phyloP scores from a whole-genome alignment of 2,113 vertebrate species.

The Syngnathoides biaculeatus region DNA sequence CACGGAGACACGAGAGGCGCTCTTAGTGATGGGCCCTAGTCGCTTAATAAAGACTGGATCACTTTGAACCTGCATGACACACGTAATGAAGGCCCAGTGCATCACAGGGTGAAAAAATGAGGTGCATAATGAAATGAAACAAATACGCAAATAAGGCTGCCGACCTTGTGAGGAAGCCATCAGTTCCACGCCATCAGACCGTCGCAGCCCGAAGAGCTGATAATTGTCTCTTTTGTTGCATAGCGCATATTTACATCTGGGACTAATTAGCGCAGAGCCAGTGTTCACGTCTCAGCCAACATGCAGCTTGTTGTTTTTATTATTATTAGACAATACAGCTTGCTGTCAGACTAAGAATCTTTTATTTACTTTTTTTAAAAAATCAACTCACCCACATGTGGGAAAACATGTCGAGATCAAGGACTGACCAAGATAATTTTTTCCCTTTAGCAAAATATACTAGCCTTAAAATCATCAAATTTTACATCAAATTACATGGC shows the following conservation, averaged over 20 bases:
- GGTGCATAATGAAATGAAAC: slow-evolving; percentile 32
- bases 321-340: slow-evolving; percentile 11
- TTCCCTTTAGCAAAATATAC: not conserved
- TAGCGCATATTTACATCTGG: slow-evolving; percentile 66
- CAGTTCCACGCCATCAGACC: slow-evolving; percentile 63
- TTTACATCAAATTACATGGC: not conserved
- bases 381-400: not conserved
- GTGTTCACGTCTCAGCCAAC: slow-evolving; percentile 34
- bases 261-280: slow-evolving; percentile 64
- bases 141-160: slow-evolving; percentile 39
- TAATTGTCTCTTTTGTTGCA: slow-evolving; percentile 69
- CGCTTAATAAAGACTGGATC: slow-evolving; percentile 73
- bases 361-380: not conserved
- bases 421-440: not conserved
- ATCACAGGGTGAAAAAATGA: too few relatives aligned
- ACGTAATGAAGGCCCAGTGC: slow-evolving; percentile 67
- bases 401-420: not conserved
- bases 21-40: slow-evolving; percentile 38
- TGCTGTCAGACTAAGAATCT: not conserved
- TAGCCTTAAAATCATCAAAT: not conserved
- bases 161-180: slow-evolving; percentile 61
- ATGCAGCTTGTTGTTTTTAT: slow-evolving; percentile 12
- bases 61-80: slow-evolving; percentile 68
- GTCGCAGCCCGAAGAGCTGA: slow-evolving; percentile 57
- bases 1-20: slow-evolving; percentile 27